Conservation (phyloP, 1,140 invertebrate species). For the Armadillidium nasatum region DNA sequence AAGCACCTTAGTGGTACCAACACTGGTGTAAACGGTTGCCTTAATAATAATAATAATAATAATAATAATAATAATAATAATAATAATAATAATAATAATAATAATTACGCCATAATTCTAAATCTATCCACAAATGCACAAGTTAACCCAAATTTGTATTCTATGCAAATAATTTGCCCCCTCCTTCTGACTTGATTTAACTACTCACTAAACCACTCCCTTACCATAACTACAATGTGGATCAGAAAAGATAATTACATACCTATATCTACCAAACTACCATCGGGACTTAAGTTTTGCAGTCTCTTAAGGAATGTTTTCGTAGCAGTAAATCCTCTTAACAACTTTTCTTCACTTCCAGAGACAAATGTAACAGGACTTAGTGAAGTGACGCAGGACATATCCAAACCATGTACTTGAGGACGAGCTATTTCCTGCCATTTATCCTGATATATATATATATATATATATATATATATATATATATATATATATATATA, state of each 20-base stretch:
- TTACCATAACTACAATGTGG: too few relatives aligned
- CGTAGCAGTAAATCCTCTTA: constrained; percentile 18
- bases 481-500: neutral
- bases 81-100: too few relatives aligned
- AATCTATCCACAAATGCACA: too few relatives aligned
- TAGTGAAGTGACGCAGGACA: constrained; percentile 22
- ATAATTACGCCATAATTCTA: too few relatives aligned
- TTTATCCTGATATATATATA: neutral
- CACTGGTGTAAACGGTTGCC: too few relatives aligned
- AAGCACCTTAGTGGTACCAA: too few relatives aligned
- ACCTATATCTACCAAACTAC: neutral
- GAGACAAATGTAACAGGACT: constrained; percentile 5
- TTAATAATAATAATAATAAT: too few relatives aligned
- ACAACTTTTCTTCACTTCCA: constrained; percentile 26
- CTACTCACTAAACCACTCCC: too few relatives aligned
- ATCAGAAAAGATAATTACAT: neutral
- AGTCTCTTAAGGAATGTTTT: neutral
- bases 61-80: too few relatives aligned
- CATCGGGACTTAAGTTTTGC: neutral
- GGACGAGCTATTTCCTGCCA: constrained; percentile 31
- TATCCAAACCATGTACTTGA: constrained; percentile 28
- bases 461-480: neutral
- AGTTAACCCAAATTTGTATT: too few relatives aligned
- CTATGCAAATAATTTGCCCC: too few relatives aligned
- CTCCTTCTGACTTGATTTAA: too few relatives aligned